Conservation (phyloP, 2,113 vertebrate species). For the Piaya cayana region DNA sequence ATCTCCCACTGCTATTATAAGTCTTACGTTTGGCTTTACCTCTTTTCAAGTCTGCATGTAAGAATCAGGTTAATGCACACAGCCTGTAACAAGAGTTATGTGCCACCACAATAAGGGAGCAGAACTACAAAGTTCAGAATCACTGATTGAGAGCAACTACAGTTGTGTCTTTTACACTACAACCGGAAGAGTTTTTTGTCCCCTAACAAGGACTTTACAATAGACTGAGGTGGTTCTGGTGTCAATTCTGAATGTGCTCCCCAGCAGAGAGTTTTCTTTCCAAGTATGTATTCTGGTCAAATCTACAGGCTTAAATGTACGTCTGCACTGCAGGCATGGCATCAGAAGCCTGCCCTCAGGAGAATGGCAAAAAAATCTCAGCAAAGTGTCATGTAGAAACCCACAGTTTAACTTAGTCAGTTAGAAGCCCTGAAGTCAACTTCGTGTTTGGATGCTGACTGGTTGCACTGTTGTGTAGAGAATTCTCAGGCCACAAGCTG, state of each 20-base stretch:
- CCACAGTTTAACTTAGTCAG: neutral
- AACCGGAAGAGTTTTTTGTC: neutral
- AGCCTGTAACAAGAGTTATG: neutral
- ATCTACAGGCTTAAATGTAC: neutral
- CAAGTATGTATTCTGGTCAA: neutral
- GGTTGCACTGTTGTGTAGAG: neutral
- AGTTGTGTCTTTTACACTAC: fast-evolving
- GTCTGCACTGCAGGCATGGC: neutral
- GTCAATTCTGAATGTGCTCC: neutral
- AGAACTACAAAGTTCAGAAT: neutral
- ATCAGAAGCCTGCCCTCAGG: neutral
- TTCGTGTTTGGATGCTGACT: neutral
- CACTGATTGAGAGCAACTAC: fast-evolving
- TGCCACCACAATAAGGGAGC: neutral
- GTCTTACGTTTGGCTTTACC: conserved; percentile 35
- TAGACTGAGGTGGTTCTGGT: neutral
- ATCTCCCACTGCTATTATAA: conserved; percentile 49
- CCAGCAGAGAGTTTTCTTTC: neutral
- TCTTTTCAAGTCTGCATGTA: conserved; percentile 9
- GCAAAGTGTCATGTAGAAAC: neutral
- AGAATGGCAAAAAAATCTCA: neutral
- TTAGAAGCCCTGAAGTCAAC: neutral
- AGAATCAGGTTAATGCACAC: neutral
- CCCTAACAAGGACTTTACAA: neutral
- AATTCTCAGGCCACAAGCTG: neutral